phyloP scores from a whole-genome alignment of 2,797 vertebrate species.

The Halcyon badia region DNA sequence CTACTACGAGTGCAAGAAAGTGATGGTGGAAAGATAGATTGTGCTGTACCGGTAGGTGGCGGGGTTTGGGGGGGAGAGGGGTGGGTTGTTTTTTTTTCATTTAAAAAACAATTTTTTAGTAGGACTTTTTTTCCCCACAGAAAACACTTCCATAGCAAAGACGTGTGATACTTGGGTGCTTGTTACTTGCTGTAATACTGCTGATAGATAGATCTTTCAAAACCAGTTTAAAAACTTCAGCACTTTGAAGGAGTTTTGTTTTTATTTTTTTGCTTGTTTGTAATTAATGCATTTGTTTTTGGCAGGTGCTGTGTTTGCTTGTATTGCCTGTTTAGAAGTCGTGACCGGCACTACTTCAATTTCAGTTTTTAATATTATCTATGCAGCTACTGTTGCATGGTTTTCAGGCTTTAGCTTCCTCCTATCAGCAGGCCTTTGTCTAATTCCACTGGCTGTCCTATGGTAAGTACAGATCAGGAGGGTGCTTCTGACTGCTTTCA shows the following conservation, averaged over 20 bases:
- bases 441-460: slow-evolving; percentile 84
- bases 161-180: neutral
- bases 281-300: slow-evolving; percentile 35
- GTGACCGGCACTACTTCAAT: slow-evolving; percentile 78
- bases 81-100: neutral
- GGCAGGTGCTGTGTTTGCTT: slow-evolving; percentile 93
- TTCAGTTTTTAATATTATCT: slow-evolving; percentile 87
- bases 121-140: neutral
- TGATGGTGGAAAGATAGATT: too few species aligned
- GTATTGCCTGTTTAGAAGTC: slow-evolving; percentile 89
- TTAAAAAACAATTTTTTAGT: neutral
- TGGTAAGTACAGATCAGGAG: slow-evolving; percentile 82
- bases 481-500: neutral
- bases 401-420: slow-evolving; percentile 91
- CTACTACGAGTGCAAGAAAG: too few species aligned
- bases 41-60: too few species aligned
- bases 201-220: neutral
- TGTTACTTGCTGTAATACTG: neutral
- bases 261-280: neutral
- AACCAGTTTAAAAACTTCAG: neutral
- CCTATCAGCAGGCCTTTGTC: slow-evolving; percentile 85
- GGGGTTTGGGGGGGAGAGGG: too few species aligned
- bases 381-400: slow-evolving; percentile 89
- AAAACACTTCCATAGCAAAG: neutral
- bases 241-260: neutral